Evolutionary conservation across 2,113 vertebrate genomes (phyloP), one percentile per base, ranked within the genome.

Genomic region (Halichoeres trimaculatus): DNA sequence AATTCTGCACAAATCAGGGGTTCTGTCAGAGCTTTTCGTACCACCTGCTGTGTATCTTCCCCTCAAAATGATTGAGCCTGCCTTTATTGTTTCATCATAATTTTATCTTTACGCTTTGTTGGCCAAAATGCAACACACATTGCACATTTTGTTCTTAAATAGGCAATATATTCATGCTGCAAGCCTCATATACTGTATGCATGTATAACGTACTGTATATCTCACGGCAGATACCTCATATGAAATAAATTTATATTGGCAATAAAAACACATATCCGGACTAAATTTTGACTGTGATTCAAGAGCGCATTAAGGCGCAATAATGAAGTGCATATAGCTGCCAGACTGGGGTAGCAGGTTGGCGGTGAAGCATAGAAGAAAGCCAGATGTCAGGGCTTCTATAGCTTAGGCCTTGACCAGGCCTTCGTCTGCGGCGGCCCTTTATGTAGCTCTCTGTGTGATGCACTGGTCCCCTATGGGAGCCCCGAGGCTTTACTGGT

Each of bases 1-100:
- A 93, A 94, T 94, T 94, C 93, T 92, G 90, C 92, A 92, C 89
- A 92, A 93, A 93, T 90, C 92, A 90, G 90, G 93, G 93, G 92
- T 94, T 95, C 93, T 94, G 93, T 91, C 90, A 89, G 91, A 93
- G 93, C 88, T 94, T 94, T 93, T 88, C 90, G 57, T 89, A 90
- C 94, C 93, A 95, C 93, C 94, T 95, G 94, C 92, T 91, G 86
- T 91, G 89, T 89, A 85, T 90, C 81, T 89, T 91, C 90, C 86
- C 85, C 85, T 91, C 85, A 90, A 91, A 88, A 90, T 76, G 86
- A 88, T 75, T 90, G 90, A 93, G 90, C 90, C 90, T 87, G 84
- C 90, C 89, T 93, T 93, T 88, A 90, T 91, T 93, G 90, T 93
- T 89, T 90, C 90, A 87, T 88, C 89, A 89, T 77, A 80, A 88